A percentile compares a stretch with the other conserved stretches of the same genome.
Evolutionary conservation across 2,113 vertebrate genomes (phyloP).

Genomic region (Camelus bactrianus): DNA sequence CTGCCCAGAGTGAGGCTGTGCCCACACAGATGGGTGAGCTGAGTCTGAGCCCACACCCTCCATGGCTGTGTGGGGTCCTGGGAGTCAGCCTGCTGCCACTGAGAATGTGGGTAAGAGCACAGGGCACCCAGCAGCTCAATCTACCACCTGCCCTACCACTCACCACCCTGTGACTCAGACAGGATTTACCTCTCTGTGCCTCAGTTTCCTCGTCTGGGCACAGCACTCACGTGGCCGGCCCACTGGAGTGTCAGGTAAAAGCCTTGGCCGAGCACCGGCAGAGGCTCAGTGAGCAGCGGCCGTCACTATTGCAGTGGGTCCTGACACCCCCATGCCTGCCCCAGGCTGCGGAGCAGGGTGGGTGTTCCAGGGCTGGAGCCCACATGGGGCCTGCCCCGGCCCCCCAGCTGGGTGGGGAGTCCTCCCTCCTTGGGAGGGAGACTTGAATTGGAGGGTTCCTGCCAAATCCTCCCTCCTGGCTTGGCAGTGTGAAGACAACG

Average conservation of each 20-base stretch:
- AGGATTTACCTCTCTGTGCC: background rate
- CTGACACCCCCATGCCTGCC: fast-evolving
- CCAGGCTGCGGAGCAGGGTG: background rate
- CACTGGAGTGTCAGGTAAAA: background rate
- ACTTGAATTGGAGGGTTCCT: slow-evolving; percentile 49
- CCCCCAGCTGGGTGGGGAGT: background rate
- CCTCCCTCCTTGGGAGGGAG: slow-evolving; percentile 62
- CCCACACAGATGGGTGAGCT: background rate
- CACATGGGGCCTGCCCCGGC: background rate
- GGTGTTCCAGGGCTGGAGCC: background rate
- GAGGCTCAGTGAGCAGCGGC: background rate
- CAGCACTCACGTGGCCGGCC: fast-evolving
- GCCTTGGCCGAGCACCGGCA: too few relatives aligned
- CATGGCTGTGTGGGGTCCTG: background rate
- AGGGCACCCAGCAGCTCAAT: background rate
- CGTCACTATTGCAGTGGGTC: background rate
- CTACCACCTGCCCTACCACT: background rate
- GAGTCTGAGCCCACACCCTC: background rate
- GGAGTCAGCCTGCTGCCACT: background rate
- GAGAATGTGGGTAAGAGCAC: background rate
- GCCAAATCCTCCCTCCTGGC: slow-evolving; percentile 71
- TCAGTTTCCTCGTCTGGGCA: slow-evolving; percentile 22
- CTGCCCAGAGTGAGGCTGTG: background rate
- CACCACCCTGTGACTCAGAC: background rate
- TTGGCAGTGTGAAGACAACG: slow-evolving; percentile 79